These are phyloP conservation scores for Odobenus rosmarus DNA, from an alignment of 2,113 vertebrate species.

Conservation along the genomic window DNA sequence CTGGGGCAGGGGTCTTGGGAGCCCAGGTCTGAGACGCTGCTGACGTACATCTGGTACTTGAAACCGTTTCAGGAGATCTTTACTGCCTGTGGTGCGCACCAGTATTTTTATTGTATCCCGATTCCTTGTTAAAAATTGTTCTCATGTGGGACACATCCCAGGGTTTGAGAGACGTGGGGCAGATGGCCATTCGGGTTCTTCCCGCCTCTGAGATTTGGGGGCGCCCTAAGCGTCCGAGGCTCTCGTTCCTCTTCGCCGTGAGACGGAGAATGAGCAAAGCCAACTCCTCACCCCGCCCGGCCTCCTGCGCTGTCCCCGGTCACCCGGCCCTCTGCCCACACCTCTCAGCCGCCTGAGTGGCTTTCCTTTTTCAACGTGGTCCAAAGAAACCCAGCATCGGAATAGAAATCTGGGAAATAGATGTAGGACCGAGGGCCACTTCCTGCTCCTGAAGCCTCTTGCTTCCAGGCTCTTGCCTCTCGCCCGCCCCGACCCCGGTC, in stretches of 20 bases:
- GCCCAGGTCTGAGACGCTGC: accelerated
- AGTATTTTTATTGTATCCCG: not conserved
- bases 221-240: not conserved
- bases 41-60: not conserved
- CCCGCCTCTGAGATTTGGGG: not conserved
- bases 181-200: not conserved
- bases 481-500: not conserved
- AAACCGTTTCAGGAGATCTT: not conserved
- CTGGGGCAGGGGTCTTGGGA: not conserved
- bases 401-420: not conserved
- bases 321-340: not conserved
- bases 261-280: not conserved
- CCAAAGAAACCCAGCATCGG: not conserved
- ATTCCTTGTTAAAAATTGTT: not conserved
- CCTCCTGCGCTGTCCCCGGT: accelerated
- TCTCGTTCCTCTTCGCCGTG: not conserved
- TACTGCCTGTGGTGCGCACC: too few relatives aligned
- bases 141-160: not conserved
- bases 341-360: not conserved
- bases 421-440: not conserved
- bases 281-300: accelerated
- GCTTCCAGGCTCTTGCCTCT: not conserved
- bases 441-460: not conserved
- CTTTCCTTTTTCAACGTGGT: not conserved
- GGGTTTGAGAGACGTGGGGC: not conserved